A percentile compares a stretch with the other conserved stretches of the same genome.
phyloP scores from a whole-genome alignment of 2,113 vertebrate genomes.

The Clarias magur region DNA sequence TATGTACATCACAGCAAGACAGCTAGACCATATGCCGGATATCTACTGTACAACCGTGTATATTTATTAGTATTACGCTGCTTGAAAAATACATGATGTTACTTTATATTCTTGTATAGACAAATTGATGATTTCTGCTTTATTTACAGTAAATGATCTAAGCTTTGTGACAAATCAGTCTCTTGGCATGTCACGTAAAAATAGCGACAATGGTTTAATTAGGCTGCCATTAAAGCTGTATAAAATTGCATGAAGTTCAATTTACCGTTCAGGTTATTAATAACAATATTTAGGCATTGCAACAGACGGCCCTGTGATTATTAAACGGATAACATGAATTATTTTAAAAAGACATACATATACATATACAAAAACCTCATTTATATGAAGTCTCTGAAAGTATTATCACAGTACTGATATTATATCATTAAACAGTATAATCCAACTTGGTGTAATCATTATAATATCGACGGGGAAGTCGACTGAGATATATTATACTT shows the following conservation, averaged over 20 bases:
- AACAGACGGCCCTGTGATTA: background rate
- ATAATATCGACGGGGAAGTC: background rate
- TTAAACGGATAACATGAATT: background rate
- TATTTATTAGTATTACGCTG: background rate
- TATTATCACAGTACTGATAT: background rate
- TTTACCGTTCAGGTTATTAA: background rate
- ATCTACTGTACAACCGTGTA: background rate
- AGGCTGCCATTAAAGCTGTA: background rate
- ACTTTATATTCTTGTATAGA: background rate
- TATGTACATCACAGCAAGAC: background rate
- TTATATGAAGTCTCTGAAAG: background rate
- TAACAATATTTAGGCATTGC: background rate
- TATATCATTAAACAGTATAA: background rate
- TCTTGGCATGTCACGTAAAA: background rate
- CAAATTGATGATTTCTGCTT: background rate
- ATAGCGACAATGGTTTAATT: background rate
- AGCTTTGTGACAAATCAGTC: background rate
- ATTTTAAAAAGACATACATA: background rate
- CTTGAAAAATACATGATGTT: background rate
- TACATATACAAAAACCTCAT: background rate
- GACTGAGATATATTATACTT: background rate
- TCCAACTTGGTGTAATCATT: background rate
- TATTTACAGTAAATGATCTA: background rate
- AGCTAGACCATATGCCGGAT: background rate
- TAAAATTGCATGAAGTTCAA: background rate